Base-by-base conservation (phyloP, 2,888 invertebrate genomes). In the Plutella xylostella region DNA sequence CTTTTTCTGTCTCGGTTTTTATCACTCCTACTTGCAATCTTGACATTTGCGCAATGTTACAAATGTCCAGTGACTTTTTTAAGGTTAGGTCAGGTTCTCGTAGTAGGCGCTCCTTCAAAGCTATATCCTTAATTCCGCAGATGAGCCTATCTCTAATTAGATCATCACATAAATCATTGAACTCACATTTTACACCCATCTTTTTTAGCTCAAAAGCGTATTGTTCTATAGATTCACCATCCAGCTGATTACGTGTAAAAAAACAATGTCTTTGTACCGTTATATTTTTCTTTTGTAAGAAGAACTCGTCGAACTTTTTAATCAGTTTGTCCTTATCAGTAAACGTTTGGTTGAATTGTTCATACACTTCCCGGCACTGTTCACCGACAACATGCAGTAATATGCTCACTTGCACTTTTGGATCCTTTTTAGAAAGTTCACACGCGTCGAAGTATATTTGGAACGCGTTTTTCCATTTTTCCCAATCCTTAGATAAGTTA, bases 61-160 rank as follows among this genome's bases (percentile, higher is more conserved):
- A 28, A 28, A 28, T 28, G 6, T 28, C 28, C 28, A 28, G 28
- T n/a, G 7, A 9, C 28, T 28, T 28, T 6, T 28, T 28, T 6
- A 28, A n/a, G n/a, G 28, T 28, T n/a, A 28, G n/a, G 9, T 28
- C 28, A 28, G 28, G 28, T 6, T 28, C 28, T 3, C 53, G 18
- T 15, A 53, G 33, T 20, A 55, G 20, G 19, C 55, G 17, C 42
- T 53, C 55, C 14, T 51, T 37, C n/a, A 57, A 15, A 1, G 25
- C 31, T 2, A 12, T 42, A 11, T 53, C 50, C 22, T 18, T 41
- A 5, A 58, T 33, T 1, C 56, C 55, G 45, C 56, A 56, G 20
- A 56, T 53, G 20, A 58, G 42, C 12, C 51, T 40, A 33, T 53
- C 53, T 22, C 47, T 37, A 2, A 55, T 42, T n/a, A 55, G 38